Conservation (phyloP, 2,113 vertebrate genomes). For the Cheilinus undulatus region DNA sequence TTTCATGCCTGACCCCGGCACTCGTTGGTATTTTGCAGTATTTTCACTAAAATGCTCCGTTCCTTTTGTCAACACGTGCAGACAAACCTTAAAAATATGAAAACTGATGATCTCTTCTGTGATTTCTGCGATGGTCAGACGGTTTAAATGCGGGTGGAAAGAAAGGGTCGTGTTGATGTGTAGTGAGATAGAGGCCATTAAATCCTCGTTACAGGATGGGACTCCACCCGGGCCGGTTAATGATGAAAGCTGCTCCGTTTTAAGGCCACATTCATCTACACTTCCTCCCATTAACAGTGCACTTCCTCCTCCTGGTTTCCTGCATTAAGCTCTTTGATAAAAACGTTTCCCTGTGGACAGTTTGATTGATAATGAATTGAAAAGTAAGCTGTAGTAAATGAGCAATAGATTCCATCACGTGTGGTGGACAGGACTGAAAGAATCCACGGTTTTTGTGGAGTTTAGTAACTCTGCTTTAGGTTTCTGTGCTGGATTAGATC, state of each 20-base stretch:
- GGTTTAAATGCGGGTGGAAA: not conserved
- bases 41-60: no score
- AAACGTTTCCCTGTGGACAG: not conserved
- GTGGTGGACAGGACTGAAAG: not conserved
- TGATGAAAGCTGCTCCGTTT: slow-evolving; percentile 51
- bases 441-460: no score
- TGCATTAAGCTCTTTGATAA: slow-evolving; percentile 28
- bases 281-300: slow-evolving; percentile 69
- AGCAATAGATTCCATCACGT: no score
- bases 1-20: no score
- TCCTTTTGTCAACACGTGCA: not conserved
- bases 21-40: no score
- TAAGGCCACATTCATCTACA: slow-evolving; percentile 39
- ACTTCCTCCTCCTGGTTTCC: slow-evolving; percentile 53
- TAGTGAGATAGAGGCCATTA: slow-evolving; percentile 44
- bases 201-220: slow-evolving; percentile 55
- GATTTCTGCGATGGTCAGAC: not conserved
- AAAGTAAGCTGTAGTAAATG: not conserved
- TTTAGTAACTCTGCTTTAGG: not conserved
- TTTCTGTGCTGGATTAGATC: not conserved
- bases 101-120: not conserved
- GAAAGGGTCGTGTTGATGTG: slow-evolving; percentile 29
- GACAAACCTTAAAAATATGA: not conserved
- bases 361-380: slow-evolving; percentile 24
- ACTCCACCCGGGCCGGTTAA: slow-evolving; percentile 43